phyloP scores from a whole-genome alignment of 2,797 vertebrate genomes.

The Malacoctenus gilli region DNA sequence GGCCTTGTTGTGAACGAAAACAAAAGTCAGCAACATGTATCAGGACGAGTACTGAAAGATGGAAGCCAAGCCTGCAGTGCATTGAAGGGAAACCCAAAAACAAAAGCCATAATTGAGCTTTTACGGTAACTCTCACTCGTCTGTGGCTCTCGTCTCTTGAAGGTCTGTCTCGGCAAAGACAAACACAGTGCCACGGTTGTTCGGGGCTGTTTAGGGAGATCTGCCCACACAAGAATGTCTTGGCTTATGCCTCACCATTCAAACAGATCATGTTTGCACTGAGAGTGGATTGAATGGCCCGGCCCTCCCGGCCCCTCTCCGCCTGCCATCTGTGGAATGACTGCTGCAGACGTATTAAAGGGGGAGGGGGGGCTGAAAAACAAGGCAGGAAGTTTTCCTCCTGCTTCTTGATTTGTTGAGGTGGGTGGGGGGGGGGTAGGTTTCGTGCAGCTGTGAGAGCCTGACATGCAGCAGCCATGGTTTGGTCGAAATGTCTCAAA shows the following conservation, averaged over 20 bases:
- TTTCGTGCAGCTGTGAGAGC: constrained; percentile 51
- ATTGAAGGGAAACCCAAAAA: too few species aligned
- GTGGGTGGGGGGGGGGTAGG: constrained; percentile 6
- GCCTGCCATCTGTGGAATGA: constrained; percentile 74
- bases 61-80: too few species aligned
- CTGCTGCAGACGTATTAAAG: constrained; percentile 59
- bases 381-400: constrained; percentile 54
- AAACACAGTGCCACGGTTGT: constrained; percentile 67
- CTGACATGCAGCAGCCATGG: constrained; percentile 18
- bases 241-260: constrained; percentile 68
- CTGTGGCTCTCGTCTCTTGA: constrained; percentile 34
- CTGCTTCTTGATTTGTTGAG: constrained; percentile 35
- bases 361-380: constrained; percentile 43
- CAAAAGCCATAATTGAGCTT: too few species aligned
- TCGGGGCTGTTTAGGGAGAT: constrained; percentile 64
- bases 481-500: constrained; percentile 28
- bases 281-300: constrained; percentile 67
- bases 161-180: constrained; percentile 50
- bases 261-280: constrained; percentile 74
- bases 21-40: too few species aligned
- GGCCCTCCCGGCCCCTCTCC: constrained; percentile 61
- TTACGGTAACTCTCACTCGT: too few species aligned
- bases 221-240: constrained; percentile 78
- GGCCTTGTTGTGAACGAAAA: too few species aligned
- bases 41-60: too few species aligned